phyloP scores from a whole-genome alignment of 2,797 vertebrate species.

The Scomberomorus guttatus region DNA sequence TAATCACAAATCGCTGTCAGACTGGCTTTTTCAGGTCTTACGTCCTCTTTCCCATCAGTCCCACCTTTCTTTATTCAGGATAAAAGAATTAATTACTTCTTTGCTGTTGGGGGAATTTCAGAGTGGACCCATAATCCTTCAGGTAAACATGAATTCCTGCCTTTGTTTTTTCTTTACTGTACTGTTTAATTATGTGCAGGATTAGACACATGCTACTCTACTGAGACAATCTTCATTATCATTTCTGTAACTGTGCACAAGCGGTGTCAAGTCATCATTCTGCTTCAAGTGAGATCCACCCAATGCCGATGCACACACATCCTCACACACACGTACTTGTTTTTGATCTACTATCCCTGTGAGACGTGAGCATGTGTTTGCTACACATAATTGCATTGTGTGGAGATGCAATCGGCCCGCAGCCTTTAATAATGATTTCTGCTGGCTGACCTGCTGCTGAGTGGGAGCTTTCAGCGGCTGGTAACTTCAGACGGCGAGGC shows the following conservation, averaged over 20 bases:
- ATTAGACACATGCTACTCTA: not conserved
- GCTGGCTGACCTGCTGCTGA: slow-evolving; percentile 72
- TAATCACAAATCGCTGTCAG: slow-evolving; percentile 29
- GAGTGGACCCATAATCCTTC: not conserved
- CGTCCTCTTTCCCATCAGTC: not conserved
- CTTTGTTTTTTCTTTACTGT: not conserved
- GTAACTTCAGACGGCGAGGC: slow-evolving; percentile 77
- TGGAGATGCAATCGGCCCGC: slow-evolving; percentile 55
- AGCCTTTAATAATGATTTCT: slow-evolving; percentile 71
- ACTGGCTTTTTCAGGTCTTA: not conserved
- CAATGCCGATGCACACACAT: not conserved
- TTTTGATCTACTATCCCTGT: slow-evolving; percentile 16
- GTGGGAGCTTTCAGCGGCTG: slow-evolving; percentile 74
- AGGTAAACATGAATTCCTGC: not conserved
- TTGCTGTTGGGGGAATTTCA: not conserved
- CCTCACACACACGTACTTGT: slow-evolving; percentile 11
- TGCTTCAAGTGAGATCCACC: not conserved
- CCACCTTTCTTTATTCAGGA: slow-evolving; percentile 3
- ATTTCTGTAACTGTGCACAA: slow-evolving; percentile 11
- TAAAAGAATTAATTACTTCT: not conserved
- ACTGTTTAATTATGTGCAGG: not conserved
- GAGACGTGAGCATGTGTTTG: slow-evolving; percentile 48
- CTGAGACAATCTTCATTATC: slow-evolving; percentile 1
- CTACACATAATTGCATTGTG: slow-evolving; percentile 64
- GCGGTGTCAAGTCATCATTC: slow-evolving; percentile 8